Evolutionary conservation across 2,113 vertebrate species (phyloP).

Genomic region (Gallinago paraguaiae): DNA sequence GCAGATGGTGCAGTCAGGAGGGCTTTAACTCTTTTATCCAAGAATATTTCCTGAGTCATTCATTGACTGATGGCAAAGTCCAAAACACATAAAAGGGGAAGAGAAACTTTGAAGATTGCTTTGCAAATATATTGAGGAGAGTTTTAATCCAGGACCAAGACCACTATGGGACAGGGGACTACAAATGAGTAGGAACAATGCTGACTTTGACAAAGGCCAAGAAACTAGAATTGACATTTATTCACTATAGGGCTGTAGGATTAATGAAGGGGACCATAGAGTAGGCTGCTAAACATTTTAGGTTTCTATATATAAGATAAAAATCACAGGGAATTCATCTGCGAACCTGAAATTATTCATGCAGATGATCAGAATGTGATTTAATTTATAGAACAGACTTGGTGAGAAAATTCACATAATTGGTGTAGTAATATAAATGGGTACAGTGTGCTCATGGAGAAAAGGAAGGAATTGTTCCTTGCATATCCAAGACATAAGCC

Average conservation of each 20-base stretch:
- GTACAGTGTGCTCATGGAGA: background rate
- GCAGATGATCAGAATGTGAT: background rate
- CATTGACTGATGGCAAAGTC: background rate
- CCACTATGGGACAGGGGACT: background rate
- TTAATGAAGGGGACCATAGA: background rate
- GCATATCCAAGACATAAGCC: background rate
- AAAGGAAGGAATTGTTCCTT: background rate
- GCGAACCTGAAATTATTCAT: background rate
- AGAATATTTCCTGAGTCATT: slow-evolving; percentile 2
- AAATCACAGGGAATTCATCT: background rate
- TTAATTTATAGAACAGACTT: background rate
- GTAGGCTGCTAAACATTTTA: background rate
- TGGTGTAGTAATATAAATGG: background rate
- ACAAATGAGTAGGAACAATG: background rate
- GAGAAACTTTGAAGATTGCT: background rate
- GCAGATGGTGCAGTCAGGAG: slow-evolving; percentile 30
- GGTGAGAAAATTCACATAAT: background rate
- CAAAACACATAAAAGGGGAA: background rate
- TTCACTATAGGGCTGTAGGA: background rate
- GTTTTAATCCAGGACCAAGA: background rate
- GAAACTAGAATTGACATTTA: background rate
- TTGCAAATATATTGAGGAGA: background rate
- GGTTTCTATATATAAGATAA: background rate
- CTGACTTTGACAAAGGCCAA: background rate
- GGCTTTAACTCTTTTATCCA: background rate